These are phyloP conservation scores for Numida meleagris DNA, from an alignment of 2,113 vertebrate species.

Conservation along the genomic window DNA sequence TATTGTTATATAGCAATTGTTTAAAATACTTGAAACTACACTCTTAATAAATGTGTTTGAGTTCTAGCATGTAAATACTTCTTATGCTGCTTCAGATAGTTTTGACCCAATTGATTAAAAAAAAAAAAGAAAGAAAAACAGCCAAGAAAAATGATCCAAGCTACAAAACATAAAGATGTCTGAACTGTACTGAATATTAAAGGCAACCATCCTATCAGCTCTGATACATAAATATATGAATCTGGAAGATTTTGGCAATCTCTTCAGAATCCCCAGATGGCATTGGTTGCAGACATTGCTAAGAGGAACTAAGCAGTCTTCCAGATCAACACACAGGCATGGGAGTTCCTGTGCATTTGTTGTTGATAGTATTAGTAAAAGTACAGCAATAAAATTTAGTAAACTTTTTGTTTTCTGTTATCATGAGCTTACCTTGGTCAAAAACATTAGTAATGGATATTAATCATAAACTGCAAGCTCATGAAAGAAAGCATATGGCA, in stretches of 20 bases:
- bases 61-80: background rate
- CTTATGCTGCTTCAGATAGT: background rate
- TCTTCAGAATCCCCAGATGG: background rate
- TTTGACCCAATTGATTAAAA: background rate
- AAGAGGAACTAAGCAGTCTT: background rate
- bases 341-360: background rate
- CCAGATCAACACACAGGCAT: background rate
- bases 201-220: background rate
- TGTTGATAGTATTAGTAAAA: background rate
- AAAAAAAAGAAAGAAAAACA: background rate
- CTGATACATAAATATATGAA: background rate
- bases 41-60: background rate
- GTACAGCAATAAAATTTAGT: background rate
- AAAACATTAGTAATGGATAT: slow-evolving; percentile 50
- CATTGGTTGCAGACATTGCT: background rate
- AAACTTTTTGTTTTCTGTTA: slow-evolving; percentile 62
- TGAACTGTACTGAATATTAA: background rate
- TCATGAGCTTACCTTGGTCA: slow-evolving; percentile 42
- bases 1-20: background rate
- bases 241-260: background rate
- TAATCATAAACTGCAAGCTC: slow-evolving; percentile 43
- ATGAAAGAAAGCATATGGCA: slow-evolving; percentile 58
- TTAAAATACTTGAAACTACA: background rate
- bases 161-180: background rate
- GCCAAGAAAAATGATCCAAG: background rate